Base-by-base conservation (phyloP, 2,113 vertebrate genomes). In the Anseranas semipalmata region DNA sequence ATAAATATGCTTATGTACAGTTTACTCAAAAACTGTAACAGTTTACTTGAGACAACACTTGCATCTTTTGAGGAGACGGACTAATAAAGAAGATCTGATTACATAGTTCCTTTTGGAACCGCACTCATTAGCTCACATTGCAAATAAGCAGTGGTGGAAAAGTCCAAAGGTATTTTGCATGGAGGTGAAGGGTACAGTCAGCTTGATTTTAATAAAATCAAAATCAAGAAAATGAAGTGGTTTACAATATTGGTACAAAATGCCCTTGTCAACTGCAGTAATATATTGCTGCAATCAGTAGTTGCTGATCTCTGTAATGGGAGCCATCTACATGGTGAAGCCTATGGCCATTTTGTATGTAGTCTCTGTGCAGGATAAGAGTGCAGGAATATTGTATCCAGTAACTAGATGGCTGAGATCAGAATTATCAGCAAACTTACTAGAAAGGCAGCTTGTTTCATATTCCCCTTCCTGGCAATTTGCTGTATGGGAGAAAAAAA, bases 291-390 rank as follows among this genome's bases (percentile, higher is more conserved):
- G 32, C 41, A 71, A 10, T 37, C 63, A 77, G 7, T 55, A 50
- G 8, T 41, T 33, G 32, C 55, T 77, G 41, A 60, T 46, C 30
- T 68, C 37, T 71, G 15, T 66, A 66, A 39, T 7, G 18, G 63
- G 11, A 7, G 6, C 11, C 55, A 71, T 66, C 50, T 75, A 1
- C 0, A 0, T 35, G 60, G 46, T 71, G 63, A 43, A 88, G 13
- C 5, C 27, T 73, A 43, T 55, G 43, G 30, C 33, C 25, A 15
- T 52, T 88, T 77, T 50, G 20, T 27, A 5, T 17, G 4, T 55
- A 56, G n/a, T 76, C 16, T 60, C 43, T 32, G 6, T 43, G 22
- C 37, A 25, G 46, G 24, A 52, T 77, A 37, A 67, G 53, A 73
- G 21, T 3, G 0, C 39, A 71, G 41, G n/a, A 74, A 25, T 75